Evolutionary conservation across 2,113 vertebrate species (phyloP).

Genomic region (Donacobius atricapilla): DNA sequence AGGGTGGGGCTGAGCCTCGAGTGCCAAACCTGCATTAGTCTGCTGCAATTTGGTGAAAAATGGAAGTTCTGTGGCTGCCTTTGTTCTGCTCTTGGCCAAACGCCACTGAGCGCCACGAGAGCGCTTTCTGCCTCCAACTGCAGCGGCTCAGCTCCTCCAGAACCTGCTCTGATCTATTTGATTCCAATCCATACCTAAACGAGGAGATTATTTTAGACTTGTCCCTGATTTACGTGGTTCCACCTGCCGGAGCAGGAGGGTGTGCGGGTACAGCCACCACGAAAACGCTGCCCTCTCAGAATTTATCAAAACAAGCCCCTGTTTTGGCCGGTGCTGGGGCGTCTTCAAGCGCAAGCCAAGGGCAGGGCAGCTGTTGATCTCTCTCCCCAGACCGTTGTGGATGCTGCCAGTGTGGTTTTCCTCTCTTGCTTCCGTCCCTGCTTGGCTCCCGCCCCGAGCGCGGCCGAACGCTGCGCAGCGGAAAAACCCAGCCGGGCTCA

Average conservation of each 20-base stretch:
- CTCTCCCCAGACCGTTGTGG: background rate
- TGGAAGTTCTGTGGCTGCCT: background rate
- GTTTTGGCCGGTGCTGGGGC: background rate
- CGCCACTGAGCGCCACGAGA: background rate
- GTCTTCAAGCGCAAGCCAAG: background rate
- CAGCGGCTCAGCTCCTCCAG: background rate
- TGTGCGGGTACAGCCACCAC: background rate
- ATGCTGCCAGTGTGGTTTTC: slow-evolving; percentile 30
- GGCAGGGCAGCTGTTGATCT: background rate
- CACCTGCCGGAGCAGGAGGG: background rate
- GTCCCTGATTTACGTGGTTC: background rate
- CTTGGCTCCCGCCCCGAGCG: background rate
- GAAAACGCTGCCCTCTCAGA: background rate
- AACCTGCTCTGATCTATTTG: background rate
- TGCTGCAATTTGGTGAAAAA: background rate
- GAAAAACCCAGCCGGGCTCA: background rate
- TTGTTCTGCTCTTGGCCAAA: slow-evolving; percentile 47
- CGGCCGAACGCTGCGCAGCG: background rate
- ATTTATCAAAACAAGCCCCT: background rate
- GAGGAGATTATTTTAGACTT: accelerated
- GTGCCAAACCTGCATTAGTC: background rate
- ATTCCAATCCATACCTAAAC: accelerated
- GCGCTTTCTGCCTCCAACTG: background rate
- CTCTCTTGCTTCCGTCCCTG: background rate
- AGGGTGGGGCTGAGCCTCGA: background rate